These are phyloP conservation scores for Rhodophaea formosa DNA, from an alignment of 2,888 invertebrate genomes.

Conservation along the genomic window DNA sequence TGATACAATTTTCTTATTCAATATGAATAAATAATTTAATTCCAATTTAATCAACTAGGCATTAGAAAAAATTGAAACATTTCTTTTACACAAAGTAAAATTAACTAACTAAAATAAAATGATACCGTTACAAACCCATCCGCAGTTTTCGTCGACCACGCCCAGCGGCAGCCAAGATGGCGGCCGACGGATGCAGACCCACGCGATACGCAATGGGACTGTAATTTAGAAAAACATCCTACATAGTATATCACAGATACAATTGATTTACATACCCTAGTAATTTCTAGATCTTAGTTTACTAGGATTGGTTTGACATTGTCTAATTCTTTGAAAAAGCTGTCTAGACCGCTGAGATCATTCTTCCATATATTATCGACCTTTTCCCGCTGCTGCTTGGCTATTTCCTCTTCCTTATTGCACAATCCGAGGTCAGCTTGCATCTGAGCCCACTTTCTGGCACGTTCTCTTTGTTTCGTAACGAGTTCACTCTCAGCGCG, in stretches of 20 bases:
- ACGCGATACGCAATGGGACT: conserved; percentile 81
- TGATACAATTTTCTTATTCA: conserved; percentile 78
- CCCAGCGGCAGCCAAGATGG: conserved; percentile 82
- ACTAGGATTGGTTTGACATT: conserved; percentile 75
- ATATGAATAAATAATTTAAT: conserved; percentile 74
- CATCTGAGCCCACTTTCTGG: conserved; percentile 82
- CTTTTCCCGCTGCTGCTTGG: conserved; percentile 68
- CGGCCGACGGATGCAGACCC: conserved; percentile 79
- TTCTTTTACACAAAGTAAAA: conserved; percentile 31
- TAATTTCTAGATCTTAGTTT: conserved; percentile 38
- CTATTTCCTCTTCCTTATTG: conserved; percentile 69
- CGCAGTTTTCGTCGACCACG: conserved; percentile 80
- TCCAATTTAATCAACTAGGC: conserved; percentile 64
- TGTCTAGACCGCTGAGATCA: conserved; percentile 84
- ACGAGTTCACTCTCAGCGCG: conserved; percentile 83
- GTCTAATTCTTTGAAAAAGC: conserved; percentile 84
- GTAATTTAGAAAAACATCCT: conserved; percentile 81
- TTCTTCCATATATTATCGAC: conserved; percentile 78
- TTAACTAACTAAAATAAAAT: conserved; percentile 55
- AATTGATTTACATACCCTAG: conserved; percentile 66
- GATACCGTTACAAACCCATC: conserved; percentile 82
- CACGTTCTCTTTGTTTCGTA: conserved; percentile 82
- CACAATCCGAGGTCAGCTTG: conserved; percentile 74
- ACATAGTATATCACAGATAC: conserved; percentile 76
- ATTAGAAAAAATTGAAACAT: conserved; percentile 70